Base-by-base conservation (phyloP, 2,113 vertebrate species). In the Mormyrus iriodes region DNA sequence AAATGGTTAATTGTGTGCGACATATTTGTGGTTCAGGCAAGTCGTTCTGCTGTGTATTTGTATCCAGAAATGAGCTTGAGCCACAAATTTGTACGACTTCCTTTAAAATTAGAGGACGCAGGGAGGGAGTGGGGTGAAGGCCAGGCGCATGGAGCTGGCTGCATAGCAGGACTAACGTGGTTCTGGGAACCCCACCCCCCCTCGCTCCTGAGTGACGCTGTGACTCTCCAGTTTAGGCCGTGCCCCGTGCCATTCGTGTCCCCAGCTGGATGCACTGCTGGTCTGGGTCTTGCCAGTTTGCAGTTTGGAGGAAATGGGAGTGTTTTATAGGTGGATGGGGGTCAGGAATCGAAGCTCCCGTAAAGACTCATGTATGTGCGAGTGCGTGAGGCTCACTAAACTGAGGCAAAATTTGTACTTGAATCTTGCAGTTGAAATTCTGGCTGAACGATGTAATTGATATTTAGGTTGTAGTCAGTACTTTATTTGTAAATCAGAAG, bases 121-220 rank as follows among this genome's bases (percentile, higher is more conserved):
- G 76, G 55, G 19, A 53, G n/a, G 65, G 44, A 91, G 58, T 51
- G 31, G 88, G 79, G 88, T 88, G 53, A 58, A 85, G 44, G 89
- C 48, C 82, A 46, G 53, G 24, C 55, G 55, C 8, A 39, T 89
- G 86, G 90, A 90, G 92, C 92, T 88, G 89, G 73, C 13, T 42
- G n/a, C 82, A 65, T 21, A 92, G 58, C 61, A n/a, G 55, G 44
- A 42, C 79, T 31, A 19, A 49, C 9, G 89, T 52, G 88, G 89
- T 86, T 21, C 88, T 85, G 93, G 94, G 92, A 94, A 92, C 90
- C 92, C 92, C 94, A 91, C 1, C 52, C 52, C 52, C 6, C 6
- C 55, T n/a, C 55, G 21, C 6, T 24, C 55, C 55, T 58, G 55
- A 24, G 21, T 2, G 21, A 24, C 24, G 21, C 31, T 3, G 2